Base-by-base conservation (phyloP, 2,797 vertebrate species). In the Hoplostethus mediterraneus region DNA sequence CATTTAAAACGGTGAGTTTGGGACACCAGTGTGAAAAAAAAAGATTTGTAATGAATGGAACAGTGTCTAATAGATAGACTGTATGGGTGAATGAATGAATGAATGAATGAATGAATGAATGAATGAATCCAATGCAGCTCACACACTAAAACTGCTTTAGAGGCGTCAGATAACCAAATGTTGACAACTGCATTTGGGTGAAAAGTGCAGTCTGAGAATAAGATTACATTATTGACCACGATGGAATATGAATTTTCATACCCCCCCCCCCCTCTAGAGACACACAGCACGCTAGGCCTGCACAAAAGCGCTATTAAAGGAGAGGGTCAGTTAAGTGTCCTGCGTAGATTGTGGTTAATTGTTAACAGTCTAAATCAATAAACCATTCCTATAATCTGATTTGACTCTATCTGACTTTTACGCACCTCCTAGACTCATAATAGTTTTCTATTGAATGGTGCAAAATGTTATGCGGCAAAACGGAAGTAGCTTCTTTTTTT, bases 301-400 rank as follows among this genome's bases (percentile, higher is more conserved):
- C 42, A 44, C 10, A 13, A 10, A 10, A 44, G 42, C 10, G 9
- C 42, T 13, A 44, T 13, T 44, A 44, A 3, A 10, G 12, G 42
- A 10, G 42, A 44, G 4, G 33, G 33, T 33, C 42, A 10, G 42
- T 44, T 9, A 44, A 44, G 51, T 21, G 21, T 52, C 10, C 25
- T 52, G 51, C 9, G 17, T 25, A 9, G 17, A 52, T 52, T 52
- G 7, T 21, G 53, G 49, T 52, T 52, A 52, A 52, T 57, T 57
- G 55, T 57, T 57, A 57, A 57, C 51, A 21, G 51, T 57, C 55
- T 57, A 53, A 25, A 53, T 28, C 51, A 53, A 53, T 53, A 53
- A 25, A 25, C 12, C 13, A 28, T 11, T 53, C 51, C 10, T 28
- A 53, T 5, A 53, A 53, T 21, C 33, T 33, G 33, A 33, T 4